These are phyloP conservation scores for Sarcophilus harrisii DNA, from an alignment of 2,797 vertebrate genomes.

Conservation along the genomic window DNA sequence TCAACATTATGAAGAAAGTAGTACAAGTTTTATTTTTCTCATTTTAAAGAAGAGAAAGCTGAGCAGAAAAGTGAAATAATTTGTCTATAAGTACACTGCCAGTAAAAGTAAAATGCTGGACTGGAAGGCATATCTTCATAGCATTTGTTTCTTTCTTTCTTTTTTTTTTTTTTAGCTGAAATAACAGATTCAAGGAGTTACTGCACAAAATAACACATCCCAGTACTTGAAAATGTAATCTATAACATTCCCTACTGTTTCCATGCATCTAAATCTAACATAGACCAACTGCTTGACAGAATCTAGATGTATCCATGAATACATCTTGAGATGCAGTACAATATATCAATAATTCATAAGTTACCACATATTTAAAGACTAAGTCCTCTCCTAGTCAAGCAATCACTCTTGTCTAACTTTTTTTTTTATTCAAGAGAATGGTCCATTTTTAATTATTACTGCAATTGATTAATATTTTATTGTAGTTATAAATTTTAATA, in stretches of 20 bases:
- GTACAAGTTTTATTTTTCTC: background rate
- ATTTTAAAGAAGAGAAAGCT: background rate
- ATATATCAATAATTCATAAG: background rate
- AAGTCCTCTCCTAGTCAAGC: constrained; percentile 17
- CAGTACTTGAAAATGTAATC: background rate
- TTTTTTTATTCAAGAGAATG: constrained; percentile 31
- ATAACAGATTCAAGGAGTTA: background rate
- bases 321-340: background rate
- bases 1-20: background rate
- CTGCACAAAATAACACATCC: background rate
- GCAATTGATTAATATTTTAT: constrained; percentile 24
- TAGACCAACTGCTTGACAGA: no score
- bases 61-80: background rate
- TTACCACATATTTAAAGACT: background rate
- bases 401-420: constrained; percentile 31
- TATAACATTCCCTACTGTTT: background rate
- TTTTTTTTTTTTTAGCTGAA: background rate
- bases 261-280: background rate
- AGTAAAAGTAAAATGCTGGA: background rate
- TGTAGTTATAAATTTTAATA: constrained; percentile 30
- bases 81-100: background rate
- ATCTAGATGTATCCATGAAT: background rate
- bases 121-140: background rate
- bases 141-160: background rate
- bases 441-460: constrained; percentile 46